Percentiles rank a stretch among this genome's conserved stretches.
Conservation (phyloP, 1,140 invertebrate species). For the Camponotus vicinus region DNA sequence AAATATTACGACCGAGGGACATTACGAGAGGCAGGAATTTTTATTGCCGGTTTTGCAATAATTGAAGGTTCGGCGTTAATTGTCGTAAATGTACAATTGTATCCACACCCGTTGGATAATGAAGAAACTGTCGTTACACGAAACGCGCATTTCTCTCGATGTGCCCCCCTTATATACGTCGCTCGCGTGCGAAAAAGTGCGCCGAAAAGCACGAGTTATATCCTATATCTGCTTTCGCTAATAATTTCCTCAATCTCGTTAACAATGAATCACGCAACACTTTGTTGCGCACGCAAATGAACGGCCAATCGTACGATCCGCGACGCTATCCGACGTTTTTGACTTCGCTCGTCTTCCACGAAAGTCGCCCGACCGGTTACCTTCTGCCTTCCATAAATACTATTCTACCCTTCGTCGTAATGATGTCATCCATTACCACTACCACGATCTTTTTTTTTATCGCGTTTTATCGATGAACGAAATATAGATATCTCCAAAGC, state of each 20-base stretch:
- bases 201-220: constrained; percentile 15
- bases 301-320: constrained; percentile 30
- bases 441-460: constrained; percentile 62
- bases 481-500: constrained; percentile 55
- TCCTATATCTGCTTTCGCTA: constrained; percentile 23
- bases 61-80: constrained; percentile 24
- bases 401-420: constrained; percentile 67
- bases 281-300: constrained; percentile 59
- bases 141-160: constrained; percentile 10
- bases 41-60: constrained; percentile 25
- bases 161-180: not conserved
- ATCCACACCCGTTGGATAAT: constrained; percentile 16
- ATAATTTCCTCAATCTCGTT: constrained; percentile 72
- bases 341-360: constrained; percentile 58
- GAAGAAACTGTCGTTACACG: constrained; percentile 14
- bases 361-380: constrained; percentile 70
- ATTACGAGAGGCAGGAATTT: constrained; percentile 8
- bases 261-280: constrained; percentile 71
- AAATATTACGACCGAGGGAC: constrained; percentile 7
- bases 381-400: constrained; percentile 68
- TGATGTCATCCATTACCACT: constrained; percentile 72
- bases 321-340: constrained; percentile 57
- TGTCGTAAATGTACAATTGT: not conserved
- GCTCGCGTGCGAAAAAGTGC: constrained; percentile 56
- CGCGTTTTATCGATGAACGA: constrained; percentile 59